A percentile compares a stretch with the other conserved stretches of the same genome.
phyloP scores from a whole-genome alignment of 2,888 invertebrate species.

The Eristalinus aeneus region DNA sequence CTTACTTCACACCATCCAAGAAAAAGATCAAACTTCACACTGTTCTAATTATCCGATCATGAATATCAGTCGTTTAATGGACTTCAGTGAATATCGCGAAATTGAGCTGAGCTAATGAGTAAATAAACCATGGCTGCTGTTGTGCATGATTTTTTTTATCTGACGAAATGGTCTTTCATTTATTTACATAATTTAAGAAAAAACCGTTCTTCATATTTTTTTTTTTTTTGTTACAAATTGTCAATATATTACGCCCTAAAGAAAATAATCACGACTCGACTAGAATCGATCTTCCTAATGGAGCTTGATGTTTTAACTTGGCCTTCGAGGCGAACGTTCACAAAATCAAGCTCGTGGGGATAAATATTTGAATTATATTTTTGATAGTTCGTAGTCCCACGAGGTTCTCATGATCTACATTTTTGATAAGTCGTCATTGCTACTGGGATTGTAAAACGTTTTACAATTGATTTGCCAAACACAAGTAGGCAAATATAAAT shows the following conservation, averaged over 20 bases:
- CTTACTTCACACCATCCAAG: neutral
- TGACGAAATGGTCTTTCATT: conserved; percentile 17
- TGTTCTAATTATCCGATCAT: conserved; percentile 46
- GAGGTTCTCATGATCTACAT: neutral
- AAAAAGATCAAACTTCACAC: conserved; percentile 31
- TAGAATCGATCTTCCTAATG: too few species aligned
- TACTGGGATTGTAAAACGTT: neutral
- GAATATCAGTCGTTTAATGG: conserved; percentile 36
- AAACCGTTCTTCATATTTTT: conserved; percentile 13
- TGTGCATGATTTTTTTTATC: neutral
- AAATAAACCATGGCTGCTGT: conserved; percentile 36
- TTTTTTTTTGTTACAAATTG: conserved; percentile 5
- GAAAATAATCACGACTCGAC: too few species aligned
- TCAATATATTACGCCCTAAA: neutral
- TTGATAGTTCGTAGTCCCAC: neutral
- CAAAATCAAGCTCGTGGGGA: neutral
- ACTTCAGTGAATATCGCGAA: conserved; percentile 8
- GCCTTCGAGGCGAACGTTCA: neutral
- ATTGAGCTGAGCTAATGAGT: conserved; percentile 12
- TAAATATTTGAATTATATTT: neutral
- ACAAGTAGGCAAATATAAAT: too few species aligned
- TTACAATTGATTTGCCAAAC: neutral
- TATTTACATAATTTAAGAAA: conserved; percentile 39
- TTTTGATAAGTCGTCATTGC: neutral
- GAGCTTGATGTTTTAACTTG: neutral